phyloP scores from a whole-genome alignment of 2,113 vertebrate genomes.

The Zosterops lateralis region DNA sequence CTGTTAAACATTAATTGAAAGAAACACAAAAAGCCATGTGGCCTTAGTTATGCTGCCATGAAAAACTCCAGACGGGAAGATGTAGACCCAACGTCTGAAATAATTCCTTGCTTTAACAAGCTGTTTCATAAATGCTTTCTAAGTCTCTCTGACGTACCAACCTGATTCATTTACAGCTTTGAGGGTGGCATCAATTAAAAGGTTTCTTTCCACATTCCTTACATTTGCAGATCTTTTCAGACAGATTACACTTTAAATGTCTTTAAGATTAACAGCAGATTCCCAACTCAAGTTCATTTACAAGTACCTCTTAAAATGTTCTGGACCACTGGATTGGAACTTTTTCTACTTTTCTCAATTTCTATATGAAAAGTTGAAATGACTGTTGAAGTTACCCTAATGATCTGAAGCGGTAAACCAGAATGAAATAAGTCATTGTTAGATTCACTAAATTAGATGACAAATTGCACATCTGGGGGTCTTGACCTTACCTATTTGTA shows the following conservation, averaged over 20 bases:
- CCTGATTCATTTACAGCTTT: neutral
- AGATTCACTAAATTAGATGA: conserved; percentile 8
- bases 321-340: conserved; percentile 13
- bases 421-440: conserved; percentile 28
- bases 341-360: neutral
- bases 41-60: neutral
- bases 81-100: neutral
- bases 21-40: neutral
- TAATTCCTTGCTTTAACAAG: neutral
- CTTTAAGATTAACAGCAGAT: conserved; percentile 1
- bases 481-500: conserved; percentile 25
- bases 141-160: neutral
- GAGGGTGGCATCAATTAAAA: neutral
- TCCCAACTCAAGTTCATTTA: conserved; percentile 9
- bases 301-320: conserved; percentile 11
- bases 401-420: neutral
- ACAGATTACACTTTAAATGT: neutral
- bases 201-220: neutral
- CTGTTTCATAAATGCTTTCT: neutral
- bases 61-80: neutral
- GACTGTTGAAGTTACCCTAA: neutral
- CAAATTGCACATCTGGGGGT: neutral
- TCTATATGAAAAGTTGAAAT: conserved; percentile 26
- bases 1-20: neutral
- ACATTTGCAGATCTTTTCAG: neutral